Percentiles rank a stretch among this genome's conserved stretches.
Conservation (phyloP, 2,113 vertebrate genomes). For the Synchiropus splendidus region DNA sequence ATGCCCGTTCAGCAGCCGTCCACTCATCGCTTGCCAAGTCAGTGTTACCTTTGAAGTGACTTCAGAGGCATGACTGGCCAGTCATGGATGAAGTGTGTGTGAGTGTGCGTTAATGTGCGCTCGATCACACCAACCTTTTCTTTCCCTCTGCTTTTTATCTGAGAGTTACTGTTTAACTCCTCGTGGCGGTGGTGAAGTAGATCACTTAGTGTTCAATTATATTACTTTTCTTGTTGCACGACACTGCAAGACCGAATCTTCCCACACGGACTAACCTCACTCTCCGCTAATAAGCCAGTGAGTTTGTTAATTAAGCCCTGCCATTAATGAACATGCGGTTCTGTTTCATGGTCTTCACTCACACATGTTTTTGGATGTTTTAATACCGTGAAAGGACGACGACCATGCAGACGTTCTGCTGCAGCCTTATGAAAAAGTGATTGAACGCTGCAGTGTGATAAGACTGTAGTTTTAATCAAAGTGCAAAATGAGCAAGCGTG, state of each 20-base stretch:
- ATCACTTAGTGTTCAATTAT: slow-evolving; percentile 25
- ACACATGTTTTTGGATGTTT: background rate
- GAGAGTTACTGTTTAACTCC: slow-evolving; percentile 2
- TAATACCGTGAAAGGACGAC: background rate
- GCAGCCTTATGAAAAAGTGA: slow-evolving; percentile 38
- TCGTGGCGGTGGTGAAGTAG: background rate
- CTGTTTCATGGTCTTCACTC: slow-evolving; percentile 1
- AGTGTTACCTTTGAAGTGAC: slow-evolving; percentile 59
- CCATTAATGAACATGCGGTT: slow-evolving; percentile 1
- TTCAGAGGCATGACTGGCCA: slow-evolving; percentile 44
- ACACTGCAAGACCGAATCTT: slow-evolving; percentile 27
- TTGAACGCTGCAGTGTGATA: slow-evolving; percentile 44
- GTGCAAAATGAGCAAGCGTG: slow-evolving; percentile 52
- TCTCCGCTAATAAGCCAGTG: no score
- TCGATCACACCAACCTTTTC: slow-evolving; percentile 19
- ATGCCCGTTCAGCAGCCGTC: slow-evolving; percentile 38
- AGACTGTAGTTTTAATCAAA: slow-evolving; percentile 47
- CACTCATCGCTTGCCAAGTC: slow-evolving; percentile 47
- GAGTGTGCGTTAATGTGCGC: slow-evolving; percentile 21
- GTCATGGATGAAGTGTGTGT: slow-evolving; percentile 15
- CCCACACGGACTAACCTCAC: slow-evolving; percentile 7
- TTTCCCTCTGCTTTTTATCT: slow-evolving; percentile 26
- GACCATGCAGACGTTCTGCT: slow-evolving; percentile 1
- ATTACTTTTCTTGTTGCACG: slow-evolving; percentile 33
- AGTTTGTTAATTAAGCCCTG: background rate